Conservation (phyloP, 2,797 vertebrate genomes). For the Acipenser oxyrinchus region DNA sequence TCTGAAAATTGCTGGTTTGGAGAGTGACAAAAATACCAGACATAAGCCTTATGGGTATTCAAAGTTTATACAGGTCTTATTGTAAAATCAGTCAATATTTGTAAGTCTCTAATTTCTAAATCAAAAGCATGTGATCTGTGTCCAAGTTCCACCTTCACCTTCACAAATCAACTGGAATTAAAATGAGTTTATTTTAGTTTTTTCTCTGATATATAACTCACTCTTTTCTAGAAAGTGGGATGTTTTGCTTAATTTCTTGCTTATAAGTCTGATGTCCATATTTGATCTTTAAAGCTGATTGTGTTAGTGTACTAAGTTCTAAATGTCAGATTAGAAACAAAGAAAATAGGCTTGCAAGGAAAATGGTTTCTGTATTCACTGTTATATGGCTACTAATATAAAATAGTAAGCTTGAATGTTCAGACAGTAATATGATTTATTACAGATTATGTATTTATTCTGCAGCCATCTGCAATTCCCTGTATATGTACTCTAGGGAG, state of each 20-base stretch:
- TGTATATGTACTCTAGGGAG: slow-evolving; percentile 32
- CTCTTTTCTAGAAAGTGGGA: not conserved
- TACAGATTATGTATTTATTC: slow-evolving; percentile 33
- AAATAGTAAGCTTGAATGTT: slow-evolving; percentile 43
- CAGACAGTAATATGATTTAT: slow-evolving; percentile 46
- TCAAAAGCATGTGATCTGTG: not conserved
- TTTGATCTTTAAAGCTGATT: not conserved
- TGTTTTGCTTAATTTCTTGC: slow-evolving; percentile 2
- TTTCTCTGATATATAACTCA: not conserved
- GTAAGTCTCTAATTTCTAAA: slow-evolving; percentile 22
- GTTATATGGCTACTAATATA: slow-evolving; percentile 36
- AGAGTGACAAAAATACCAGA: slow-evolving; percentile 35
- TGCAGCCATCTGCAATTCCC: slow-evolving; percentile 42
- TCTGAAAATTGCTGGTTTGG: slow-evolving; percentile 41
- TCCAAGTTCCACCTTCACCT: slow-evolving; percentile 6
- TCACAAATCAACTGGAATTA: not conserved
- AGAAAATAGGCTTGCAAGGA: slow-evolving; percentile 24
- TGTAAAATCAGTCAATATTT: slow-evolving; percentile 52
- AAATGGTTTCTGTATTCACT: slow-evolving; percentile 29
- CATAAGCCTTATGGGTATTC: slow-evolving; percentile 42
- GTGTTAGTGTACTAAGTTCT: slow-evolving; percentile 28
- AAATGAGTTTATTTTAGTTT: not conserved
- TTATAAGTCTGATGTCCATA: not conserved
- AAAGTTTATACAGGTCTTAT: slow-evolving; percentile 54
- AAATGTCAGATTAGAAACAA: slow-evolving; percentile 43